Evolutionary conservation across 1,140 invertebrate genomes (phyloP).

Genomic region (Zaprionus inermis): DNA sequence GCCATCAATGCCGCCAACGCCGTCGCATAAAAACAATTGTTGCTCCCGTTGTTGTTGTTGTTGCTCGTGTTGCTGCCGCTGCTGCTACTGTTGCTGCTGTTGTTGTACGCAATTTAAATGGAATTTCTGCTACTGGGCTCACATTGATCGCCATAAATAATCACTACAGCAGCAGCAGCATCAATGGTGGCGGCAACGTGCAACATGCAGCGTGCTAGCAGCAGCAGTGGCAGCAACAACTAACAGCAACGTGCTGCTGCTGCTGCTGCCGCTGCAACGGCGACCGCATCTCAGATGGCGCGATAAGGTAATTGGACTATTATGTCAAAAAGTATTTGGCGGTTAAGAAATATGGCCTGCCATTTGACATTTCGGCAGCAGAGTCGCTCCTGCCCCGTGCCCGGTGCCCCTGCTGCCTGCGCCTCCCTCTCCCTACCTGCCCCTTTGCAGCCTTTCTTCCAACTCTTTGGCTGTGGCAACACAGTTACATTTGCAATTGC

Average conservation of each 20-base stretch:
- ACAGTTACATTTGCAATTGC: slow-evolving; percentile 71
- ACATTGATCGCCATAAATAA: slow-evolving; percentile 80
- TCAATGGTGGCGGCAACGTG: slow-evolving; percentile 65
- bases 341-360: slow-evolving; percentile 84
- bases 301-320: slow-evolving; percentile 84
- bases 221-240: slow-evolving; percentile 48
- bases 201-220: slow-evolving; percentile 5
- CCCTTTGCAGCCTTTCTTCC: neutral
- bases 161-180: slow-evolving; percentile 63
- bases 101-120: slow-evolving; percentile 80
- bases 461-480: slow-evolving; percentile 3
- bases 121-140: slow-evolving; percentile 78
- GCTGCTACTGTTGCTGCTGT: slow-evolving; percentile 44
- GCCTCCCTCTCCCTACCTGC: neutral
- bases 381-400: neutral
- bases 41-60: slow-evolving; percentile 53
- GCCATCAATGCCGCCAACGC: slow-evolving; percentile 77
- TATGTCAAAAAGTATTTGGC: slow-evolving; percentile 84
- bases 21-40: slow-evolving; percentile 73
- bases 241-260: slow-evolving; percentile 27
- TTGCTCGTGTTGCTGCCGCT: slow-evolving; percentile 46
- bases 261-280: slow-evolving; percentile 44
- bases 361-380: slow-evolving; percentile 82
- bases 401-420: neutral
- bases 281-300: slow-evolving; percentile 83